A percentile compares a stretch with the other conserved stretches of the same genome.
Conservation (phyloP, 2,113 vertebrate genomes). For the Poecile atricapillus region DNA sequence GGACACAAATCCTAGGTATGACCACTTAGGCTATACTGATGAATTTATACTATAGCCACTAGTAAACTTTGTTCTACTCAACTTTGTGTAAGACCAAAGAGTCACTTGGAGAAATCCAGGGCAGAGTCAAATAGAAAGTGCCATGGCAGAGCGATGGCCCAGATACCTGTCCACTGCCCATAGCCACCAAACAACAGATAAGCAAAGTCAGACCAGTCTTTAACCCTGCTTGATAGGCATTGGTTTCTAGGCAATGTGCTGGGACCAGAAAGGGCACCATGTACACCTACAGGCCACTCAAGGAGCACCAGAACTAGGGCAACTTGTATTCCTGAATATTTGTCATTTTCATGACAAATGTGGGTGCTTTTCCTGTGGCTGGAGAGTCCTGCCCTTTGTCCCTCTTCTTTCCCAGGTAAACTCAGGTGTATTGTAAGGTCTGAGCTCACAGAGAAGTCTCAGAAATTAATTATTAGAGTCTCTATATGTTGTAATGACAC, state of each 20-base stretch:
- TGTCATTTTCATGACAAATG: not conserved
- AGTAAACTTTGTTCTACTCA: not conserved
- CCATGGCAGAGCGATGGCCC: not conserved
- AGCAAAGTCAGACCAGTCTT: not conserved
- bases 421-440: not conserved
- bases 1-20: not conserved
- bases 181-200: not conserved
- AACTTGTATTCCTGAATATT: conserved; percentile 12
- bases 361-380: not conserved
- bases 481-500: not conserved
- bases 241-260: not conserved
- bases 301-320: not conserved
- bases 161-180: not conserved
- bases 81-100: not conserved
- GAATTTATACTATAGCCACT: not conserved
- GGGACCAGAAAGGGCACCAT: not conserved
- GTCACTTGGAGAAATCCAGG: not conserved
- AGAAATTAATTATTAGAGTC: not conserved
- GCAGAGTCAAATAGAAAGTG: not conserved
- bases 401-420: not conserved
- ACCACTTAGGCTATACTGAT: not conserved
- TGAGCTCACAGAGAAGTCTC: not conserved
- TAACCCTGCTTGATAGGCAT: not conserved
- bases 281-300: not conserved
- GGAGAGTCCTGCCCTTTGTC: not conserved